Base-by-base conservation (phyloP, 2,113 vertebrate genomes). In the Grus americana region DNA sequence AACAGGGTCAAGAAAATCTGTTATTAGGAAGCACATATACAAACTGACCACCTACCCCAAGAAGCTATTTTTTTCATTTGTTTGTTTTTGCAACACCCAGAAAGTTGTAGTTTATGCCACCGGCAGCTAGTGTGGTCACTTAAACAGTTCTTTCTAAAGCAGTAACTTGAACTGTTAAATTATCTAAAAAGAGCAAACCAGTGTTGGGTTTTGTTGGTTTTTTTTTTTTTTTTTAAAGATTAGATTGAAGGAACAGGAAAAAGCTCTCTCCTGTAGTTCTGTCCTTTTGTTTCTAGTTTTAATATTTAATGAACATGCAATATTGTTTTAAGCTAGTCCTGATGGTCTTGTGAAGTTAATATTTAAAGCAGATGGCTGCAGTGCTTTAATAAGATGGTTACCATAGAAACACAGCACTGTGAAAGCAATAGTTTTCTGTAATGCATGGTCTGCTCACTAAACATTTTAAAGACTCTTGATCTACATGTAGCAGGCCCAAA, bases 281-380 rank as follows among this genome's bases (percentile, higher is more conserved):
- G 49, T 84, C 27, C 63, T 91, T 97, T 98, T 98, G 96, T 98
- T 98, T 97, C 94, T 81, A 93, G 84, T 96, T 98, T 98, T 97
- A 97, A 97, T 98, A 97, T 95, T 97, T 97, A 97, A 98, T 98
- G 97, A 98, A 97, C 97, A 98, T 97, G 95, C 98, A 97, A 97
- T 95, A 93, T 85, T 96, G 96, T 96, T 98, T 97, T 94, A 96
- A 95, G 86, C 91, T 79, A 85, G 94, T 92, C 82, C 83, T 95
- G 94, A 97, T 94, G 96, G 95, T 96, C 94, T 96, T 96, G 89
- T 97, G 88, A 95, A 97, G 98, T 97, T 98, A 98, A 98, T 99
- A 98, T 98, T 99, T 98, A 98, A 98, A 98, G 98, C 98, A 99
- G 98, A 99, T 99, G 98, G 98, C 98, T 98, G 88, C 94, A 95